Conservation (phyloP, 2,113 vertebrate genomes). For the Rattus rattus region DNA sequence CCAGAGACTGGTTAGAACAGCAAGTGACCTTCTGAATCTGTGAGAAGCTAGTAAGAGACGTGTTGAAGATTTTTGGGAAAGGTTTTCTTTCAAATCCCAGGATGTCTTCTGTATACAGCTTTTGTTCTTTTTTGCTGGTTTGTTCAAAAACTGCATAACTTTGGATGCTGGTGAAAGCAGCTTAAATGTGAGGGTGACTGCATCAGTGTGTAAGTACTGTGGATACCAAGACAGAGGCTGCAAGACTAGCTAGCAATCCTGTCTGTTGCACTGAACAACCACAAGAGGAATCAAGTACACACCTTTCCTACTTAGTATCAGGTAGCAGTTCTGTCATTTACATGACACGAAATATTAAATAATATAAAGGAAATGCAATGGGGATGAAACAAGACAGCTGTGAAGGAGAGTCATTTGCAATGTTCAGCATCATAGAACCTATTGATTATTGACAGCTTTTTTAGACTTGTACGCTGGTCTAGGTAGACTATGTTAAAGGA, state of each 20-base stretch:
- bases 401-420: conserved; percentile 15
- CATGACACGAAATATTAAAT: background rate
- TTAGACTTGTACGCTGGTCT: background rate
- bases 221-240: background rate
- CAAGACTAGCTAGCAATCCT: background rate
- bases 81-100: conserved; percentile 12
- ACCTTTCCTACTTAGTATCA: background rate
- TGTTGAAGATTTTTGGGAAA: background rate
- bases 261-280: background rate
- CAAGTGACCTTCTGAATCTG: background rate
- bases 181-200: background rate
- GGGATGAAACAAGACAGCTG: conserved; percentile 28
- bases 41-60: background rate
- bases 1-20: background rate
- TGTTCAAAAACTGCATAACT: background rate
- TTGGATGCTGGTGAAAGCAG: background rate
- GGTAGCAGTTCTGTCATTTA: background rate
- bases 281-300: background rate
- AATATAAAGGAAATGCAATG: background rate
- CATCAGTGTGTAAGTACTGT: background rate
- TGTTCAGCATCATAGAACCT: background rate
- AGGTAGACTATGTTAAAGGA: background rate
- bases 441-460: conserved; percentile 26
- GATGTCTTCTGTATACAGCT: conserved; percentile 1
- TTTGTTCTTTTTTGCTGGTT: conserved; percentile 5